Conservation (phyloP, 37 sponge, comb jelly and placozoan species). For the Agelas oroides region DNA sequence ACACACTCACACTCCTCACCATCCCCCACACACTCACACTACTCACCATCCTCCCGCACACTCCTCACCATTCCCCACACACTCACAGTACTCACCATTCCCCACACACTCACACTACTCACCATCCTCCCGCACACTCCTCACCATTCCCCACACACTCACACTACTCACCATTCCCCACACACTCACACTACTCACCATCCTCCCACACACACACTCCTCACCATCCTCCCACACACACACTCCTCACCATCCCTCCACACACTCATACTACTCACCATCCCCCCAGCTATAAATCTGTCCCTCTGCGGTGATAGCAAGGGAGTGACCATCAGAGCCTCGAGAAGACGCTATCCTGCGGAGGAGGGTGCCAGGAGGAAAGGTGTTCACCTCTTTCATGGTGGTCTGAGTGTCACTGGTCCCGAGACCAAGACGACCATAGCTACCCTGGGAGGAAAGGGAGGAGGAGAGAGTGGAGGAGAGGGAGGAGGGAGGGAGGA, state of each 20-base stretch:
- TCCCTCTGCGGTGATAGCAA: slow-evolving; percentile 79
- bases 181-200: background rate
- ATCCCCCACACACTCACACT: no score
- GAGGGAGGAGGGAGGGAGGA: background rate
- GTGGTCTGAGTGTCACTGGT: slow-evolving; percentile 64
- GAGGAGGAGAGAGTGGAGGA: background rate
- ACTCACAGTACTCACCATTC: no score
- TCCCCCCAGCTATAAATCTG: slow-evolving; percentile 95
- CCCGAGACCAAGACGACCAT: slow-evolving; percentile 86
- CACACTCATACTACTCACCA: slow-evolving; percentile 52
- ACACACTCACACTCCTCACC: no score
- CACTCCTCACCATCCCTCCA: no score
- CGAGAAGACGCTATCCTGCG: slow-evolving; percentile 63
- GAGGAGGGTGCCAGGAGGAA: slow-evolving; percentile 50
- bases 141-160: no score
- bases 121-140: no score
- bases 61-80: no score
- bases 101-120: no score
- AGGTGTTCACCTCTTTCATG: slow-evolving; percentile 51
- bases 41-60: no score
- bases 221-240: no score
- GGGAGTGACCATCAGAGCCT: slow-evolving; percentile 88
- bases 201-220: background rate
- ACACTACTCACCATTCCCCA: background rate
- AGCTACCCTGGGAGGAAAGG: slow-evolving; percentile 59